Evolutionary conservation across 64 coral and sea anemone species (phyloP), one percentile per base, ranked within the genome.

Genomic region (Exaiptasia diaphana): DNA sequence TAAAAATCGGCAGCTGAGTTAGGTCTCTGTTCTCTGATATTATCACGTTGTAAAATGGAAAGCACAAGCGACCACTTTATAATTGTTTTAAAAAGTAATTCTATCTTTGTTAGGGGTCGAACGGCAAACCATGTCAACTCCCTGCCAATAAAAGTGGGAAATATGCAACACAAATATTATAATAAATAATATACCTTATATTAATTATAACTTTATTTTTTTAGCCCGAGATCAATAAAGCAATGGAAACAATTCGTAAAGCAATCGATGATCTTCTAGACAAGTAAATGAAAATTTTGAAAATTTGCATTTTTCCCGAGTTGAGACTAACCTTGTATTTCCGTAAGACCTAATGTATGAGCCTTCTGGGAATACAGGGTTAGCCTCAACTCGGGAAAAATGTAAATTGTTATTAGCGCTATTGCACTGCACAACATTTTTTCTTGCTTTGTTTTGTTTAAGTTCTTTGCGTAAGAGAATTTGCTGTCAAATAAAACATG

Each of bases 221-320:
- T 56, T 50, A 86, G 83, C 33, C 21, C 15, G 83, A 86, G 72
- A 86, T 86, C 29, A 42, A 86, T 28, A 76, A 60, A 32, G 73
- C 71, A 23, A 15, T 86, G 29, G 33, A 36, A 0, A 86, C 59
- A 52, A 86, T 86, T 21, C 68, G 64, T 3, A 67, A 41, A 9
- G 83, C 83, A 48, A 37, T 86, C 21, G 83, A 86, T 20, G 83
- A 86, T 34, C 41, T 75, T 4, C 57, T 61, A 39, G 43, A 42
- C 20, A 86, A 86, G 83, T 86, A 77, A 77, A 72, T 69, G 22
- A 68, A 38, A 68, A 4, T n/a, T 39, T 18, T 30, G 22, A 44
- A 29, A 24, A 15, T 34, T 35, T 17, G 37, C 33, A 41, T 64
- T 31, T 63, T 63, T 64, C 59, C 59, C 21, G 0, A 1, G 0